Conservation (phyloP, 2,797 vertebrate genomes). For the Tinamus major region DNA sequence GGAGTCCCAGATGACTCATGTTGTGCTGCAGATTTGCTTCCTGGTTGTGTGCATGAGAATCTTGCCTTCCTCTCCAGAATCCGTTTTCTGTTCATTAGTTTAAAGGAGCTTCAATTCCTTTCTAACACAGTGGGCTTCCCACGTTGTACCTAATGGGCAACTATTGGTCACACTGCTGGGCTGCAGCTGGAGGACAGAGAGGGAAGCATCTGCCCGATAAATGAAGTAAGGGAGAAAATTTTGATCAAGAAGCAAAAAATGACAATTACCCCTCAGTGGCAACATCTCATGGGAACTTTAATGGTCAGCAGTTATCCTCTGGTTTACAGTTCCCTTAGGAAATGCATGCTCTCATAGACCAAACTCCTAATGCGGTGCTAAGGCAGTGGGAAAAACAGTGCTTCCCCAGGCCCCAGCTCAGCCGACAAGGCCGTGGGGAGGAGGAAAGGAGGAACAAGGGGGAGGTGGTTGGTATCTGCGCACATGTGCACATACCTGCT, state of each 20-base stretch:
- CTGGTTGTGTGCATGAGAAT: rapidly evolving
- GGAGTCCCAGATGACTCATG: not conserved
- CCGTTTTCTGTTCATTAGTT: not conserved
- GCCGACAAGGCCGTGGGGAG: not conserved
- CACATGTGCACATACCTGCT: not conserved
- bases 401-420: not conserved
- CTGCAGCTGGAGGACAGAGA: not conserved
- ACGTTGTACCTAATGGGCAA: not conserved
- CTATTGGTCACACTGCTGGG: not conserved
- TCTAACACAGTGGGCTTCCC: not conserved
- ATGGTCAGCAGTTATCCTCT: not conserved
- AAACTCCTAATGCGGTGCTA: not conserved
- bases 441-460: not conserved
- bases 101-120: not conserved
- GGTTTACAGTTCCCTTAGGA: not conserved
- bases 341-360: not conserved
- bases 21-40: not conserved
- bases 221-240: not conserved
- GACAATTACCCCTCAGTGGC: not conserved
- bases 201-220: not conserved
- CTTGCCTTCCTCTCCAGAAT: not conserved
- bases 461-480: not conserved
- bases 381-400: not conserved
- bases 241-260: not conserved
- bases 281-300: not conserved